Evolutionary conservation across 2,888 invertebrate genomes (phyloP), one percentile per base, ranked within the genome.

Genomic region (Atethmia centrago): DNA sequence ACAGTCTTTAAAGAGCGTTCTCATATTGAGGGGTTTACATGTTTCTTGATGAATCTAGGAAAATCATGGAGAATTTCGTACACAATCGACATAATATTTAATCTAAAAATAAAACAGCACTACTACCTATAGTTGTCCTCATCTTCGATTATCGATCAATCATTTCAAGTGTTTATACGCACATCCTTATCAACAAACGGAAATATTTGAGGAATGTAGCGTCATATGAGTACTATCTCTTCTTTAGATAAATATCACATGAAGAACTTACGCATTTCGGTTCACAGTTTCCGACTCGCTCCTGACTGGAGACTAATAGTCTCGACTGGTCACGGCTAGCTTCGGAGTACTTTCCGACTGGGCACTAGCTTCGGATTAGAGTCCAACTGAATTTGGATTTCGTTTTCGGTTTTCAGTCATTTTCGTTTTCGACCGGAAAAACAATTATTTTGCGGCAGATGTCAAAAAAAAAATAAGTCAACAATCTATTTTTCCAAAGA

Each of bases 151-250:
- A 36, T 58, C 56, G 76, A 74, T 65, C 76, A 42, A 74, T 74
- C 66, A 66, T 76, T 51, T 42, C 42, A 36, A 47, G 14, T 25
- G 31, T 45, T 36, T 40, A 8, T 58, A 74, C 74, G 31, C 67
- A 51, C 25, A 25, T 49, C 3, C 14, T 61, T 74, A 74, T 61
- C 74, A 28, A 21, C 0, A 31, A 36, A 51, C 25, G 21, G 5
- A 56, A 66, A 76, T 45, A 58, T 66, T 76, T 66, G 21, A 36
- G 31, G 16, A 76, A 51, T 66, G 49, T 58, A 21, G 31, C 19
- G 21, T 58, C 56, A 10, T 56, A n/a, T 36, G 40, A 51, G 21
- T 42, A 2, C 47, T 75, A 51, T 66, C 31, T 61, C 10, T 42
- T 40, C 21, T 42, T n/a, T 21, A 64, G 36, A 64, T 49, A 64